Evolutionary conservation across 2,888 invertebrate genomes (phyloP).

Genomic region (Catocala sponsa): DNA sequence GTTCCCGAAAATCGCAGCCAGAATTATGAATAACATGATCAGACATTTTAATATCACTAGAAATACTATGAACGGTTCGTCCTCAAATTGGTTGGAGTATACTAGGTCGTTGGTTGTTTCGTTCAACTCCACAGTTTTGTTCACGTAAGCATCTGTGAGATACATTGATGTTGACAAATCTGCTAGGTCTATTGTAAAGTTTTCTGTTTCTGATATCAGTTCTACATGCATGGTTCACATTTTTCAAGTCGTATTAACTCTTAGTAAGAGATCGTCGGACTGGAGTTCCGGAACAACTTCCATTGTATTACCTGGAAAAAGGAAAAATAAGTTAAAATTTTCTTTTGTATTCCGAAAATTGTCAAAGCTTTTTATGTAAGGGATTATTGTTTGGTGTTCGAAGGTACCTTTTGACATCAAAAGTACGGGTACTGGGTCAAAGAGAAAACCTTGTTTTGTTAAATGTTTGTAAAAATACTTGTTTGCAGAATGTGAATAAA

Average conservation of each 20-base stretch:
- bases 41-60: constrained; percentile 91
- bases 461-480: not conserved
- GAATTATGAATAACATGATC: constrained; percentile 95
- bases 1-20: constrained; percentile 96
- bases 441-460: constrained; percentile 29
- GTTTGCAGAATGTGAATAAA: not conserved
- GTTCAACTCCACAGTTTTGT: constrained; percentile 72
- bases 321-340: constrained; percentile 38
- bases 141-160: constrained; percentile 76
- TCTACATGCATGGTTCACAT: constrained; percentile 81
- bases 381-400: constrained; percentile 31
- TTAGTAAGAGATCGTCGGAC: constrained; percentile 56
- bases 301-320: constrained; percentile 57
- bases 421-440: constrained; percentile 35
- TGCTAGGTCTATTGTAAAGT: constrained; percentile 73
- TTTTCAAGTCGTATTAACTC: constrained; percentile 63
- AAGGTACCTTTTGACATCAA: constrained; percentile 39
- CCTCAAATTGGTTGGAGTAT: constrained; percentile 74
- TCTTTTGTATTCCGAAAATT: constrained; percentile 35
- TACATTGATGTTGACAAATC: constrained; percentile 83
- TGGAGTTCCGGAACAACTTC: constrained; percentile 31
- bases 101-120: constrained; percentile 73
- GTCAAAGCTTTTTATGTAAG: constrained; percentile 17
- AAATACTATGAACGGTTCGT: constrained; percentile 87
- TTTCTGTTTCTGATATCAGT: constrained; percentile 67